Conservation (phyloP, 1,140 invertebrate genomes). For the Ladona fulva region DNA sequence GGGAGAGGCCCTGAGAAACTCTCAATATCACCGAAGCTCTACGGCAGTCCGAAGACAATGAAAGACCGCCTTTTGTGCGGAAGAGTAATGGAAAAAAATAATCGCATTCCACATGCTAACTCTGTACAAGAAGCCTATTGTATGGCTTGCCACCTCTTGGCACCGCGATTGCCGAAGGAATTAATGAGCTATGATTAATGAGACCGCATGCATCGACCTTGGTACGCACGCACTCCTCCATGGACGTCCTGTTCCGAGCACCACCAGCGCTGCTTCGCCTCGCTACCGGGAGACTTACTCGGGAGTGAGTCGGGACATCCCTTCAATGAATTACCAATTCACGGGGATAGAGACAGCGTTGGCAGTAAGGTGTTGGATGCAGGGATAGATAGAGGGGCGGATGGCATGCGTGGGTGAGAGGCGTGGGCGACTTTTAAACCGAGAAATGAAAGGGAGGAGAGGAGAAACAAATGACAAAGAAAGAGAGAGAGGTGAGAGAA, state of each 20-base stretch:
- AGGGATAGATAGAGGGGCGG: background rate
- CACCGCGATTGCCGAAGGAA: background rate
- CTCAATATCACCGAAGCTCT: too few relatives aligned
- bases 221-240: background rate
- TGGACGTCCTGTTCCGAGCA: too few relatives aligned
- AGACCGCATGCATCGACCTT: background rate
- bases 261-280: too few relatives aligned
- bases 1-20: too few relatives aligned
- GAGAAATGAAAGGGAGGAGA: background rate
- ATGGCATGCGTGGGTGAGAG: background rate
- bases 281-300: background rate
- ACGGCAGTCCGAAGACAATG: too few relatives aligned
- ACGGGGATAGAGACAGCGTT: background rate
- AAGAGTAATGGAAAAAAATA: too few relatives aligned
- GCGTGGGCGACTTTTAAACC: background rate
- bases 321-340: background rate
- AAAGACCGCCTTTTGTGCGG: too few relatives aligned
- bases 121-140: too few relatives aligned
- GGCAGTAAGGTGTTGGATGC: background rate
- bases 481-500: background rate
- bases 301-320: background rate
- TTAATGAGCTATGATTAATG: conserved; percentile 7
- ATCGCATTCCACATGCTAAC: too few relatives aligned
- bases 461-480: conserved; percentile 1
- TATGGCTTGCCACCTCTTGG: too few relatives aligned